A percentile compares a stretch with the other conserved stretches of the same genome.
phyloP scores from a whole-genome alignment of 2,888 invertebrate genomes.

The Protodeltote pygarga region DNA sequence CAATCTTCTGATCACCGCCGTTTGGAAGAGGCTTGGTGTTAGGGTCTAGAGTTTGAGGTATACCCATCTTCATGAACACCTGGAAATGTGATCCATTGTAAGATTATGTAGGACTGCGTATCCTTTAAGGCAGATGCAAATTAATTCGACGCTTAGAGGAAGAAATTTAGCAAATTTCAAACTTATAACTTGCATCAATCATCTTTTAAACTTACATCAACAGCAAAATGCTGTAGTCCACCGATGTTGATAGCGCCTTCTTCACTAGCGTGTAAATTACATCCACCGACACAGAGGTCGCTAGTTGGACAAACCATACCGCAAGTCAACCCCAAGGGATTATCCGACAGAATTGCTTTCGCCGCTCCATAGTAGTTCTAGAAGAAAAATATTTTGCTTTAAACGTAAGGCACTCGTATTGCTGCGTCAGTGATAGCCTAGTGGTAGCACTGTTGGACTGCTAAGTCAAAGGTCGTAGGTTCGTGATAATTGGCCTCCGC shows the following conservation, averaged over 20 bases:
- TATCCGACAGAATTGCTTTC: constrained; percentile 98
- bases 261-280: constrained; percentile 97
- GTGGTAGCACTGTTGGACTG: too few species aligned
- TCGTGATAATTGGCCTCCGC: too few species aligned
- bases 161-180: too few species aligned
- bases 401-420: too few species aligned
- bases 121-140: too few species aligned
- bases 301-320: constrained; percentile 99
- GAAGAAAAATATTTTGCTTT: not conserved
- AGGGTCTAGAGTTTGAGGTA: constrained; percentile 95
- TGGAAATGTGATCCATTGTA: constrained; percentile 67
- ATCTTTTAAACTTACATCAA: constrained; percentile 91
- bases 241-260: constrained; percentile 99
- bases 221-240: constrained; percentile 98
- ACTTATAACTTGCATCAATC: too few species aligned
- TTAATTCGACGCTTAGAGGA: too few species aligned
- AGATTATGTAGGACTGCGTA: too few species aligned
- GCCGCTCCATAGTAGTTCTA: constrained; percentile 99
- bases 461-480: too few species aligned
- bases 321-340: constrained; percentile 97
- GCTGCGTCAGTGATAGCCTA: too few species aligned
- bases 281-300: constrained; percentile 99
- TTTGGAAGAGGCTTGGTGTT: constrained; percentile 85
- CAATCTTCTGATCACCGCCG: constrained; percentile 90
- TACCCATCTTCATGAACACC: constrained; percentile 97